Percentiles rank a stretch among this genome's conserved stretches.
Conservation (phyloP, 2,113 vertebrate species). For the Cebus imitator region DNA sequence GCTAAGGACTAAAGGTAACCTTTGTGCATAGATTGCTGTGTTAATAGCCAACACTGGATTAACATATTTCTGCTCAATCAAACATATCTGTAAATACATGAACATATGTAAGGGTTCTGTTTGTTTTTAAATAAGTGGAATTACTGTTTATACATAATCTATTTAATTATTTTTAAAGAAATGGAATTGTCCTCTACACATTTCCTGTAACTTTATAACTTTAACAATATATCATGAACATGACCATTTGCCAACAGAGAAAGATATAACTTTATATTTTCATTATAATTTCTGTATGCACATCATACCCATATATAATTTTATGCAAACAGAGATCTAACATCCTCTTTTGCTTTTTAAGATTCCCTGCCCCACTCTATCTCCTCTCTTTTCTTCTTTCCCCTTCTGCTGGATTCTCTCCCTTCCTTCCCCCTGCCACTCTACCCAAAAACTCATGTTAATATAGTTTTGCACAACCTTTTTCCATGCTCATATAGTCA, state of each 20-base stretch:
- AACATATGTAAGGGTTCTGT: not conserved
- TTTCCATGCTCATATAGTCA: not conserved
- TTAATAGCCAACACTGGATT: not conserved
- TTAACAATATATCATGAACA: not conserved
- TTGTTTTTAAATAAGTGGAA: not conserved
- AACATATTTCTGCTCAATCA: not conserved
- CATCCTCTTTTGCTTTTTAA: not conserved
- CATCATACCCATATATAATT: not conserved
- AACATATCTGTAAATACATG: not conserved
- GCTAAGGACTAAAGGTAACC: not conserved
- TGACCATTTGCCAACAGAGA: not conserved
- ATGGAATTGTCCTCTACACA: not conserved
- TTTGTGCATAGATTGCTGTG: not conserved
- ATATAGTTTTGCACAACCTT: fast-evolving
- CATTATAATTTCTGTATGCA: not conserved
- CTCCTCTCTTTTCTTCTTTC: not conserved
- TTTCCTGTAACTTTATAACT: not conserved
- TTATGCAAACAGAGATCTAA: not conserved
- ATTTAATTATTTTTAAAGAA: not conserved
- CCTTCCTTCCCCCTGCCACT: too few species aligned
- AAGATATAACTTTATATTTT: not conserved
- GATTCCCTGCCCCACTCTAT: not conserved
- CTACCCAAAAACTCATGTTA: not conserved
- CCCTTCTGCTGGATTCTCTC: not conserved
- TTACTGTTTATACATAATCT: not conserved